These are phyloP conservation scores for Danaus melanippus DNA, from an alignment of 1,140 invertebrate species.

Conservation along the genomic window DNA sequence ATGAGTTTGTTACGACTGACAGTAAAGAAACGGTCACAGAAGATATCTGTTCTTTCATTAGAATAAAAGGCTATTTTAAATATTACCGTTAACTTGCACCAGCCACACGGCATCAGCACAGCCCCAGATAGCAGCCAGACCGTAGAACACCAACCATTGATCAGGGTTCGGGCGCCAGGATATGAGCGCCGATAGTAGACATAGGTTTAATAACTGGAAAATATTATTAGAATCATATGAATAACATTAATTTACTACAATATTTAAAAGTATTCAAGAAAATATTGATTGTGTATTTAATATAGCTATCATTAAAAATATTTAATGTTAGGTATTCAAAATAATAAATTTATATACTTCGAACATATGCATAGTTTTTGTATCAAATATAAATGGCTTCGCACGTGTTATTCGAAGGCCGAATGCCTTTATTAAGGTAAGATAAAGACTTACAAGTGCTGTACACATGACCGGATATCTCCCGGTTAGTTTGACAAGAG, in stretches of 20 bases:
- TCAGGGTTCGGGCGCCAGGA: constrained; percentile 83
- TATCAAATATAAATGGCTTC: no score
- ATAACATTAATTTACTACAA: neutral
- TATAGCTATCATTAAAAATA: no score
- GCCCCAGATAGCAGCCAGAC: constrained; percentile 91
- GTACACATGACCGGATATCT: constrained; percentile 83
- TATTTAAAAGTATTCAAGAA: no score
- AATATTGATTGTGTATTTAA: no score
- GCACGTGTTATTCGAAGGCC: no score
- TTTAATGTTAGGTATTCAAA: no score
- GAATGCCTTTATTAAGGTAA: neutral
- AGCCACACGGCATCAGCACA: constrained; percentile 94
- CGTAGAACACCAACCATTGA: constrained; percentile 83
- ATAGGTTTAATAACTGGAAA: constrained; percentile 76
- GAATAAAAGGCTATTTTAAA: neutral
- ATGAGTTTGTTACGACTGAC: no score
- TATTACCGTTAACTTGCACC: constrained; percentile 93
- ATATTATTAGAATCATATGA: constrained; percentile 5
- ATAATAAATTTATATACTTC: no score
- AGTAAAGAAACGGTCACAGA: no score
- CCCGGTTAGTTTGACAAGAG: constrained; percentile 86
- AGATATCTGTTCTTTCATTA: no score
- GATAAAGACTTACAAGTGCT: constrained; percentile 70
- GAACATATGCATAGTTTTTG: no score
- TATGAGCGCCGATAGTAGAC: constrained; percentile 77